Base-by-base conservation (phyloP, 2,888 invertebrate species). In the Automeris io region DNA sequence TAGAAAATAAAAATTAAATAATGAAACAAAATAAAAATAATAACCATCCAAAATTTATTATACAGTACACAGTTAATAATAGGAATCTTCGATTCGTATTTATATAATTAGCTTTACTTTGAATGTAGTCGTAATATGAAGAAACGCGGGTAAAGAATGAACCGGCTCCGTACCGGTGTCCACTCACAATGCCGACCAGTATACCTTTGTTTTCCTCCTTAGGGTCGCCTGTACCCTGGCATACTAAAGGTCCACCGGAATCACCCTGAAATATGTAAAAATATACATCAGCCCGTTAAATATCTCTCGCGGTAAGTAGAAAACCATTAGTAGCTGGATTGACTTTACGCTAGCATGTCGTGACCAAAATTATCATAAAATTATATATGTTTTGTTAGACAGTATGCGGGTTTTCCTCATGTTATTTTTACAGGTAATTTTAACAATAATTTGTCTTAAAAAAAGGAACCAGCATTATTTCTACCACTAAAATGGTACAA, bases 11-110 rank as follows among this genome's bases (percentile, higher is more conserved):
- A n/a, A 29, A 21, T 21, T 8, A 32, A 32, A 37, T 45, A 63
- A 59, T 58, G 47, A 66, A 65, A 67, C 58, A 34, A 61, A 54
- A 54, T 65, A 50, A 69, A 61, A 67, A 57, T 53, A 61, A 40
- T 45, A 57, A 55, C 47, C 54, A 42, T 42, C 29, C 39, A 16
- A 23, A 18, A 21, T 64, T 36, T 64, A 66, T 46, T 70, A 53
- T 39, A 29, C 45, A 18, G 33, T 37, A 11, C n/a, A 33, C 7
- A 35, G 22, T 11, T 11, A 35, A 33, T 3, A 33, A 19, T 6
- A 18, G n/a, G n/a, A n/a, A 18, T 16, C 2, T 36, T 12, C 18
- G 29, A 5, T 25, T 32, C 7, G 4, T n/a, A 2, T 24, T 26
- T 7, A 9, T 26, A 9, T 25, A 33, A 22, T 12, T 21, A n/a